A percentile compares a stretch with the other conserved stretches of the same genome.
Evolutionary conservation across 2,797 vertebrate species (phyloP).

Genomic region (Todus mexicanus): DNA sequence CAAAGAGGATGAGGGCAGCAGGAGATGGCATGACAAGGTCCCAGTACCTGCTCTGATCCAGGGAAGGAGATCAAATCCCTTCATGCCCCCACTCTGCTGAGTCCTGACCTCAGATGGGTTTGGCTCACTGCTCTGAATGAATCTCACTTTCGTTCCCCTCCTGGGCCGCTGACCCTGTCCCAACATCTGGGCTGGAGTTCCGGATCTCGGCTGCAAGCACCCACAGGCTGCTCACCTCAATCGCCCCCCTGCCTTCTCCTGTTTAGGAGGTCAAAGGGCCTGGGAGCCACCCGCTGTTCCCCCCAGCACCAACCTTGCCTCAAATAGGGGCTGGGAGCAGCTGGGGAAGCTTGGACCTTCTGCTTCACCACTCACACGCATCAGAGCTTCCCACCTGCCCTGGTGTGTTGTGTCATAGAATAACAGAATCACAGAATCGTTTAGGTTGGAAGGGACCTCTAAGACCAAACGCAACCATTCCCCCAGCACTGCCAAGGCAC

Average conservation of each 20-base stretch:
- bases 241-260: too few species aligned
- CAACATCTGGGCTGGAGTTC: accelerated
- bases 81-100: accelerated
- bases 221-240: background rate
- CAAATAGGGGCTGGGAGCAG: background rate
- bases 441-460: background rate
- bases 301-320: background rate
- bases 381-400: background rate
- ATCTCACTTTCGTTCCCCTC: background rate
- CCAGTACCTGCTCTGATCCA: too few species aligned
- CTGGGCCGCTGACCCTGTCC: background rate
- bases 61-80: background rate
- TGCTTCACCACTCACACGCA: accelerated
- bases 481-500: background rate
- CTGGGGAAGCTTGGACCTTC: background rate
- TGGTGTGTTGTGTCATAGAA: background rate
- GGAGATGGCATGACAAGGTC: too few species aligned
- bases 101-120: background rate
- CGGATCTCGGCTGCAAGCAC: background rate
- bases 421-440: background rate
- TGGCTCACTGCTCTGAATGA: background rate
- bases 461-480: background rate
- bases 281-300: accelerated
- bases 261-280: accelerated
- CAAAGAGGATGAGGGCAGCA: too few species aligned